A percentile compares a stretch with the other conserved stretches of the same genome.
Conservation (phyloP, 2,888 invertebrate species). For the Periphyllus acericola region DNA sequence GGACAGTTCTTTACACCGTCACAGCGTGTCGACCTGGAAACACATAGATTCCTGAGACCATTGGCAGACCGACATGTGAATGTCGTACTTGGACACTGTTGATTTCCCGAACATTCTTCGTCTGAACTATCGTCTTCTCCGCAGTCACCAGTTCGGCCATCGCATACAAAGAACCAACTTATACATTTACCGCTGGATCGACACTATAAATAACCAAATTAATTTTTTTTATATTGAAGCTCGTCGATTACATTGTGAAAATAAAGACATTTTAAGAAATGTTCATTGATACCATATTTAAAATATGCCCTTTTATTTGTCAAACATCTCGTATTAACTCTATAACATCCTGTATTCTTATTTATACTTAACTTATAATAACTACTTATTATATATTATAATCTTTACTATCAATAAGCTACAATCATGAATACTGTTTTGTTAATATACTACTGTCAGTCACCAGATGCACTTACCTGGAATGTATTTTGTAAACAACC, state of each 20-base stretch:
- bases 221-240: too few relatives aligned
- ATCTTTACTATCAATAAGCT: background rate
- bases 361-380: too few relatives aligned
- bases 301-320: background rate
- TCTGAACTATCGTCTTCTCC: constrained; percentile 80
- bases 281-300: background rate
- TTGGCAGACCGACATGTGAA: constrained; percentile 74
- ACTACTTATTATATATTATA: background rate
- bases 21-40: constrained; percentile 82
- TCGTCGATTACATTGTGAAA: too few relatives aligned
- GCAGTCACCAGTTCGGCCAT: constrained; percentile 81
- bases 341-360: background rate
- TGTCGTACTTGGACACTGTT: constrained; percentile 67
- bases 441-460: background rate
- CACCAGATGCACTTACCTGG: constrained; percentile 71
- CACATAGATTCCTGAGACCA: constrained; percentile 75
- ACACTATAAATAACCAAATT: constrained; percentile 72
- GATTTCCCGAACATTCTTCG: constrained; percentile 78
- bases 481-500: constrained; percentile 89
- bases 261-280: too few relatives aligned
- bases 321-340: background rate
- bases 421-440: background rate
- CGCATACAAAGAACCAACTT: constrained; percentile 93
- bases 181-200: constrained; percentile 86
- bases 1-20: constrained; percentile 75